Percentiles rank a stretch among this genome's conserved stretches.
These are phyloP conservation scores for Myotis daubentonii DNA, from an alignment of 2,797 vertebrate genomes.

Conservation along the genomic window DNA sequence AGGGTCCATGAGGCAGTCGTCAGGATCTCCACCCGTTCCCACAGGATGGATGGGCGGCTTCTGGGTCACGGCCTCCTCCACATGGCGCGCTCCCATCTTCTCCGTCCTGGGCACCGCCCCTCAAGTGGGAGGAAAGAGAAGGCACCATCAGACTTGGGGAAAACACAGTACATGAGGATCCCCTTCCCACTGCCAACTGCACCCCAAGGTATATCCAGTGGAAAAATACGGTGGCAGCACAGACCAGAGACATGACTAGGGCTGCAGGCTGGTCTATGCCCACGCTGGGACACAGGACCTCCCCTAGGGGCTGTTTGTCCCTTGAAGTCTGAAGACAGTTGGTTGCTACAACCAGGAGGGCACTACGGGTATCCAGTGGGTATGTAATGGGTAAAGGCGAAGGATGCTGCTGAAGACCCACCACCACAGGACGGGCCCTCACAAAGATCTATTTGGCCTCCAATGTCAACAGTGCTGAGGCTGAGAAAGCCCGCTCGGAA, in stretches of 20 bases:
- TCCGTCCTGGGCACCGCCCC: constrained; percentile 27
- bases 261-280: accelerated
- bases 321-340: background rate
- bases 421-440: background rate
- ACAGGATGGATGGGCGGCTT: accelerated
- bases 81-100: background rate
- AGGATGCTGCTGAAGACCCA: background rate
- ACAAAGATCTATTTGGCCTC: background rate
- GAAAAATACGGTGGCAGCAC: background rate
- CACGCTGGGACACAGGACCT: no score
- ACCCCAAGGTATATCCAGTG: background rate
- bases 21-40: background rate
- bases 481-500: background rate
- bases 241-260: background rate
- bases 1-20: background rate
- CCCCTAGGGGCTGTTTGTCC: accelerated
- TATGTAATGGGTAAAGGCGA: background rate
- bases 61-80: background rate
- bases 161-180: background rate
- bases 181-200: background rate
- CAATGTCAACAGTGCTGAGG: background rate
- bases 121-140: background rate
- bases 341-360: background rate
- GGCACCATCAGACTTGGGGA: background rate
- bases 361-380: background rate